A percentile compares a stretch with the other conserved stretches of the same genome.
phyloP scores from a whole-genome alignment of 2,888 invertebrate species.

The Yponomeuta plumbellus region DNA sequence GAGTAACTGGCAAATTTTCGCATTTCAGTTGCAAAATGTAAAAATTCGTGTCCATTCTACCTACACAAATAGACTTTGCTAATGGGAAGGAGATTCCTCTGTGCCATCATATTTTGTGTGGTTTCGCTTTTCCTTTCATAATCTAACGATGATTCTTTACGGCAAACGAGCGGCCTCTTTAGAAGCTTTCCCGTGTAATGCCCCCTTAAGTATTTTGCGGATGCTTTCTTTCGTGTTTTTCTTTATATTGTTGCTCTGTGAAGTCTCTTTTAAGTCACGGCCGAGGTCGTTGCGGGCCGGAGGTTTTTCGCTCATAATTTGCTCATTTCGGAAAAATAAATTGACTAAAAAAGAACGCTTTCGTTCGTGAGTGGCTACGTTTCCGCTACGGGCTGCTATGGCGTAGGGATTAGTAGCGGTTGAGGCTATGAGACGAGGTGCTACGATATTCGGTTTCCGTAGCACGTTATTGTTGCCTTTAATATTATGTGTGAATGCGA shows the following conservation, averaged over 20 bases:
- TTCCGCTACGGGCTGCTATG: neutral
- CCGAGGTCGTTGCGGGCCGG: neutral
- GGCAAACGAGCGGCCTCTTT: slow-evolving; percentile 32
- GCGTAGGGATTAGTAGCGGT: neutral
- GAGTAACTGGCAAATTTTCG: no score
- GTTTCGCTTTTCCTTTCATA: slow-evolving; percentile 26
- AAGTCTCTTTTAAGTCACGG: slow-evolving; percentile 5
- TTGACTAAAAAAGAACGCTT: neutral
- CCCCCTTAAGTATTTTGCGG: slow-evolving; percentile 45
- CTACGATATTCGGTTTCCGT: neutral
- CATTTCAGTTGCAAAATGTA: no score
- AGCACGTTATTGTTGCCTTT: no score
- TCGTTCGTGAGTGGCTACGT: neutral
- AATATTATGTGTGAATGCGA: no score
- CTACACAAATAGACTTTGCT: no score
- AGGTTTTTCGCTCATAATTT: neutral
- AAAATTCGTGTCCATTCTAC: no score
- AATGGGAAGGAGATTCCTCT: neutral
- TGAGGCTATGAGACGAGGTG: neutral
- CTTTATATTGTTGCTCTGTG: neutral
- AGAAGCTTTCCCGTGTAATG: slow-evolving; percentile 49
- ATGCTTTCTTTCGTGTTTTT: slow-evolving; percentile 6
- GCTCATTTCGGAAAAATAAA: neutral
- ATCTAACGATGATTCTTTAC: slow-evolving; percentile 24
- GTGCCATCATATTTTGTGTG: neutral